A percentile compares a stretch with the other conserved stretches of the same genome.
These are phyloP conservation scores for Pseudachorutes palmiensis DNA, from an alignment of 1,140 invertebrate genomes.

Conservation along the genomic window DNA sequence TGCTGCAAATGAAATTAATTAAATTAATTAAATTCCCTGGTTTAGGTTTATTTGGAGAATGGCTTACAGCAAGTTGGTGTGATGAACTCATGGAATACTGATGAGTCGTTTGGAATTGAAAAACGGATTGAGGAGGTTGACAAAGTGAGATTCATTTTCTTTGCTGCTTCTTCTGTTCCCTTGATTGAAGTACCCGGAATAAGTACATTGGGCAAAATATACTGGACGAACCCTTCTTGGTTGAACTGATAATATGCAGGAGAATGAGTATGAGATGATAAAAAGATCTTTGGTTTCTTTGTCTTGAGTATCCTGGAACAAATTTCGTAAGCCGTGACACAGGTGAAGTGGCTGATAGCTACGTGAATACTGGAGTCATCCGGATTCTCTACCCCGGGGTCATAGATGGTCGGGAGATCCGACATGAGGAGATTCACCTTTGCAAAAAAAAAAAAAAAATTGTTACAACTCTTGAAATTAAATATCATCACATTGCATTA, in stretches of 20 bases:
- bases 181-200: neutral
- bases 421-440: neutral
- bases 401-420: neutral
- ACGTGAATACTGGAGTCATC: neutral
- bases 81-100: neutral
- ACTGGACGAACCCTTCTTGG: neutral
- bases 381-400: neutral
- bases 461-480: neutral
- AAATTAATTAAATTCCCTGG: no score
- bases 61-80: constrained; percentile 2
- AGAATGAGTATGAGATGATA: neutral
- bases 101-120: neutral
- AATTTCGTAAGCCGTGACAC: neutral
- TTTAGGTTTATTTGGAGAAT: no score
- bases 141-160: neutral
- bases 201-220: neutral
- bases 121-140: neutral
- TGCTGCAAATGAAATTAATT: no score
- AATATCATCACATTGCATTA: no score
- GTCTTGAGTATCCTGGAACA: neutral
- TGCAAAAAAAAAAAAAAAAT: neutral
- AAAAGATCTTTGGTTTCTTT: neutral
- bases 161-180: neutral
- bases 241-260: neutral
- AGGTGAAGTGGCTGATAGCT: neutral